Percentiles rank a stretch among this genome's conserved stretches.
Conservation (phyloP, 2,113 vertebrate species). For the Oncorhynchus nerka region DNA sequence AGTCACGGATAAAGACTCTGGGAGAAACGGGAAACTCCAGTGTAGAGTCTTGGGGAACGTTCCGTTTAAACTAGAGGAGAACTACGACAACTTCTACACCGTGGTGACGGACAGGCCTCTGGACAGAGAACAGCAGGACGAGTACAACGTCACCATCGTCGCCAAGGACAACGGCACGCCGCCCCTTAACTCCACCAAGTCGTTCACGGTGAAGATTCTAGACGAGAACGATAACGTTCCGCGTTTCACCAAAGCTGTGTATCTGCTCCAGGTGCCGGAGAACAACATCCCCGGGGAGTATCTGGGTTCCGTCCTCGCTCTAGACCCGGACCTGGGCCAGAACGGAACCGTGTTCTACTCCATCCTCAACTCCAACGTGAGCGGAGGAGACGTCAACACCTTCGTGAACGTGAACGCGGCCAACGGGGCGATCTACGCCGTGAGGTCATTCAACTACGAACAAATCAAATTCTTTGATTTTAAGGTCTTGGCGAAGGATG, state of each 20-base stretch:
- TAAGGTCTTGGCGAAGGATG: slow-evolving; percentile 93
- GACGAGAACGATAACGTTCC: slow-evolving; percentile 97
- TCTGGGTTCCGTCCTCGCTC: slow-evolving; percentile 91
- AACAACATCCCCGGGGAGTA: slow-evolving; percentile 99
- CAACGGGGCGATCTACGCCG: slow-evolving; percentile 95
- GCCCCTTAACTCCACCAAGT: slow-evolving; percentile 93
- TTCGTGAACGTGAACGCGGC: slow-evolving; percentile 97
- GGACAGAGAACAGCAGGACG: slow-evolving; percentile 91
- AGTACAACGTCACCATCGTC: slow-evolving; percentile 96
- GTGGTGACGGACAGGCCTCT: slow-evolving; percentile 93
- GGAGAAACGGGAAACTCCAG: slow-evolving; percentile 94
- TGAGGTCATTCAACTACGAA: slow-evolving; percentile 97
- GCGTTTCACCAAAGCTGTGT: slow-evolving; percentile 90
- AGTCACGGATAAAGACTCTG: slow-evolving; percentile 93
- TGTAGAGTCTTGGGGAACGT: slow-evolving; percentile 88
- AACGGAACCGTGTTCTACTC: slow-evolving; percentile 97
- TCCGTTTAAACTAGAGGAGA: slow-evolving; percentile 95
- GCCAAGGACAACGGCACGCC: slow-evolving; percentile 93
- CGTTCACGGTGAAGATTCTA: slow-evolving; percentile 91
- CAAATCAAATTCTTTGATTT: slow-evolving; percentile 98
- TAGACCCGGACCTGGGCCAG: slow-evolving; percentile 93
- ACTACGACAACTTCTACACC: slow-evolving; percentile 96
- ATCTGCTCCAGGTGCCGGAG: slow-evolving; percentile 95
- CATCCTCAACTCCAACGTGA: slow-evolving; percentile 91
- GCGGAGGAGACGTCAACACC: slow-evolving; percentile 95